Percentiles rank a stretch among this genome's conserved stretches.
These are phyloP conservation scores for Drosophila hamatofila DNA, from an alignment of 2,888 invertebrate species.

Conservation along the genomic window DNA sequence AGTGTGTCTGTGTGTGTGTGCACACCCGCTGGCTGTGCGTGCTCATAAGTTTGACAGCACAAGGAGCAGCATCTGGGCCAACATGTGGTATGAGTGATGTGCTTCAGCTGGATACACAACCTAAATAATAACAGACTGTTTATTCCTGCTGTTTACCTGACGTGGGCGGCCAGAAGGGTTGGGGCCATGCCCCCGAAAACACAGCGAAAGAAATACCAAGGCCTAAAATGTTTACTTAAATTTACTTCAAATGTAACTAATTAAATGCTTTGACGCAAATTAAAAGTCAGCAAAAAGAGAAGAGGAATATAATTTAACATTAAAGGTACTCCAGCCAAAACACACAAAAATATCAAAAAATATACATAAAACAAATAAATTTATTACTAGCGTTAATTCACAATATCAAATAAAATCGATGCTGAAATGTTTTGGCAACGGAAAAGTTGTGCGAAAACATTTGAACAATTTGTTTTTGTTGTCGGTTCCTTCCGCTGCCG, in stretches of 20 bases:
- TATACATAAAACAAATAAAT: background rate
- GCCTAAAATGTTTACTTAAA: slow-evolving; percentile 41
- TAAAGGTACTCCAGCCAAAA: background rate
- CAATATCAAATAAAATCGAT: background rate
- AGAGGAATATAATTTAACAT: background rate
- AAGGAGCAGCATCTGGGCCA: slow-evolving; percentile 29
- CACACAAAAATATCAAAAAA: background rate
- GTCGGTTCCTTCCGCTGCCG: slow-evolving; percentile 51
- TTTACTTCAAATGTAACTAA: slow-evolving; percentile 51
- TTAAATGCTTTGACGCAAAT: slow-evolving; percentile 41
- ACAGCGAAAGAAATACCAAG: background rate
- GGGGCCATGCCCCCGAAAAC: background rate
- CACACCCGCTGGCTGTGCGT: slow-evolving; percentile 15
- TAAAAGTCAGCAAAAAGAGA: background rate
- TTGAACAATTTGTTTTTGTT: background rate
- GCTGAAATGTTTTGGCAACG: background rate
- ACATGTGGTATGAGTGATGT: slow-evolving; percentile 68
- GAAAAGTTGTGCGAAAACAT: slow-evolving; percentile 4
- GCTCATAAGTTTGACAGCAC: slow-evolving; percentile 40
- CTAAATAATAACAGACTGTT: slow-evolving; percentile 56
- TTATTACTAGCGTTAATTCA: background rate
- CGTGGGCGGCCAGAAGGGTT: background rate
- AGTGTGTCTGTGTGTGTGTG: background rate
- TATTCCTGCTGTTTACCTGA: slow-evolving; percentile 37
- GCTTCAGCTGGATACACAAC: slow-evolving; percentile 28